A percentile compares a stretch with the other conserved stretches of the same genome.
These are phyloP conservation scores for Chrysoperla carnea DNA, from an alignment of 1,140 invertebrate species.

Conservation along the genomic window DNA sequence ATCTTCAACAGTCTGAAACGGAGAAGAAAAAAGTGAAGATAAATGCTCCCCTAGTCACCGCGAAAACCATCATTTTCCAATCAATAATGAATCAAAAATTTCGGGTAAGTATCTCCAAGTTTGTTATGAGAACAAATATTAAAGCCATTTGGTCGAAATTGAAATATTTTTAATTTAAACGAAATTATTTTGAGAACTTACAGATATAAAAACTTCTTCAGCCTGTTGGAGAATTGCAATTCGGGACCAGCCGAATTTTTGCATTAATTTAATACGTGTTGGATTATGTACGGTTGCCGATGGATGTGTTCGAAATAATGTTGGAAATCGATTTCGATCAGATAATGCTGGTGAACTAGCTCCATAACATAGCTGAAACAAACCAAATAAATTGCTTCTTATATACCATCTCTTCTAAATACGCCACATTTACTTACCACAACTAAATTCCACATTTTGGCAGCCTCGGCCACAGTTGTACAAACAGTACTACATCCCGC, in stretches of 20 bases:
- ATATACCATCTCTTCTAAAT: neutral
- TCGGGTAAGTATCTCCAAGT: no score
- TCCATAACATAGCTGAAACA: constrained; percentile 84
- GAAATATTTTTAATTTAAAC: no score
- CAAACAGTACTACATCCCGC: constrained; percentile 98
- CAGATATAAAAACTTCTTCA: constrained; percentile 98
- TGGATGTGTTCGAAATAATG: constrained; percentile 95
- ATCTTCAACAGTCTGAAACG: constrained; percentile 85
- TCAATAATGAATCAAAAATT: no score
- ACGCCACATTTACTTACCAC: constrained; percentile 59
- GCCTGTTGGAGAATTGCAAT: constrained; percentile 96
- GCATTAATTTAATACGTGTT: constrained; percentile 88
- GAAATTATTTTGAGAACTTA: constrained; percentile 27
- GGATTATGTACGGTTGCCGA: constrained; percentile 99
- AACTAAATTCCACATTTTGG: constrained; percentile 99
- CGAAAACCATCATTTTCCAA: no score
- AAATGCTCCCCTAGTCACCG: no score
- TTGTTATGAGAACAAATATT: no score
- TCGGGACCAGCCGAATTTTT: constrained; percentile 92
- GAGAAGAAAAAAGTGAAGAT: no score
- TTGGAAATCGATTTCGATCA: constrained; percentile 91
- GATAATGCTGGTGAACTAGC: constrained; percentile 97
- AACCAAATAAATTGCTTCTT: constrained; percentile 7
- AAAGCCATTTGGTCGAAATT: no score
- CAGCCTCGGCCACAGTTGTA: constrained; percentile 95